Conservation (phyloP, 2,888 invertebrate genomes). For the Drosophila nigricruria region DNA sequence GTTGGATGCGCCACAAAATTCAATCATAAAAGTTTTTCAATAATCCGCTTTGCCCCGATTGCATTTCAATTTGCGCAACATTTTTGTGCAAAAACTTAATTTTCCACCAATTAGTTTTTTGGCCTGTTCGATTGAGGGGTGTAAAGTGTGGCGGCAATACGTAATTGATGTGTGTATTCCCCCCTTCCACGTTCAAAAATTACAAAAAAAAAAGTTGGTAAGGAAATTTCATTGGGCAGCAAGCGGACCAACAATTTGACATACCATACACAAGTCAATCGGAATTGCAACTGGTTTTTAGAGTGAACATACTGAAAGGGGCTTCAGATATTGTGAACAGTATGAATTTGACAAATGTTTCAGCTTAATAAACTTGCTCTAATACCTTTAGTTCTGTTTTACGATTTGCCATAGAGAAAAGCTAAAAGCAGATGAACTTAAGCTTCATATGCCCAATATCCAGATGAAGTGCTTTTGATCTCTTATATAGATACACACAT, state of each 20-base stretch:
- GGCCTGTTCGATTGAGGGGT: constrained; percentile 20
- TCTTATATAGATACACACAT: not conserved
- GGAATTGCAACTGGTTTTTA: not conserved
- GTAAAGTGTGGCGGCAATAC: constrained; percentile 11
- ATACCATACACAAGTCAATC: not conserved
- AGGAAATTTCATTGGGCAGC: constrained; percentile 33
- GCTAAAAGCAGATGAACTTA: too few species aligned
- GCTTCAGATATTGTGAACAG: not conserved
- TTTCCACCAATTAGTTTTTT: constrained; percentile 83
- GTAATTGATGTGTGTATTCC: constrained; percentile 71
- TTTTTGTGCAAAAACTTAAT: constrained; percentile 83
- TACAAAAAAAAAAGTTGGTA: constrained; percentile 17
- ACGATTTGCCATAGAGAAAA: not conserved
- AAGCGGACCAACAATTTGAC: not conserved
- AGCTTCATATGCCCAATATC: too few species aligned
- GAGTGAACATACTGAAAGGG: not conserved
- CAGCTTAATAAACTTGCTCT: not conserved
- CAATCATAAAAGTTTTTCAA: constrained; percentile 83
- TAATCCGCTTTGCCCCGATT: constrained; percentile 81
- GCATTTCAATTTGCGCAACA: constrained; percentile 82
- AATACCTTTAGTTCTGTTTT: not conserved
- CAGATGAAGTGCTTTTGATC: not conserved
- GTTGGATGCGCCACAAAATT: constrained; percentile 67
- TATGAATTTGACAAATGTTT: not conserved
- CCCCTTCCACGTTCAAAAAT: too few species aligned